phyloP scores from a whole-genome alignment of 2,888 invertebrate species.

The Andrena haemorrhoa region DNA sequence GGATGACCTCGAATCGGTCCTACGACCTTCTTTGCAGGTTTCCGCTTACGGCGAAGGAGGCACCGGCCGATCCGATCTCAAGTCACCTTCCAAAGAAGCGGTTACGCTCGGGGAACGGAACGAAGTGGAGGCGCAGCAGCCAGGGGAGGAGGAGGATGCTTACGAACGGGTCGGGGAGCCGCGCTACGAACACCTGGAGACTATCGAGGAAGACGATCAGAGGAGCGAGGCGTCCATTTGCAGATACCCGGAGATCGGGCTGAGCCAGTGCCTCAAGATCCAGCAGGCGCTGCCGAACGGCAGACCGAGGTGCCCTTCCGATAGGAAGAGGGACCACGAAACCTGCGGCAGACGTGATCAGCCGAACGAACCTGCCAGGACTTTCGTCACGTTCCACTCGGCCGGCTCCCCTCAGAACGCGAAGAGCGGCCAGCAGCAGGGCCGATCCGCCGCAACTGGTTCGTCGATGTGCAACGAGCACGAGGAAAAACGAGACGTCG shows the following conservation, averaged over 20 bases:
- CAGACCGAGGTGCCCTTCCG: conserved; percentile 45
- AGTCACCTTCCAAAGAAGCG: conserved; percentile 46
- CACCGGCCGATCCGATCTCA: conserved; percentile 48
- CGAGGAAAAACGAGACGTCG: conserved; percentile 26
- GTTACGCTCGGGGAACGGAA: conserved; percentile 27
- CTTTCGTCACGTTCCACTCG: conserved; percentile 73
- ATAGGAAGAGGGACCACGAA: conserved; percentile 44
- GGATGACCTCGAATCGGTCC: conserved; percentile 78
- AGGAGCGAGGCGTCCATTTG: conserved; percentile 63
- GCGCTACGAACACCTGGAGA: conserved; percentile 71
- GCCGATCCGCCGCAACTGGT: conserved; percentile 24
- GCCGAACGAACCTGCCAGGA: conserved; percentile 68
- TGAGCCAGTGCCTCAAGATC: conserved; percentile 68
- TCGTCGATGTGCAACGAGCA: conserved; percentile 34
- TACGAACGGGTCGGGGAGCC: conserved; percentile 62
- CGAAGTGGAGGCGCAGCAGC: conserved; percentile 1
- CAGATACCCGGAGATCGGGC: conserved; percentile 72
- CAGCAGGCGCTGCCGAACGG: conserved; percentile 65
- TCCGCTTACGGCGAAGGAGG: conserved; percentile 77
- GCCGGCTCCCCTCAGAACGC: conserved; percentile 33
- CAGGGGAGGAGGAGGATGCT: conserved; percentile 53
- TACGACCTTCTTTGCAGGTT: conserved; percentile 72
- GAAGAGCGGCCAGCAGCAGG: conserved; percentile 23
- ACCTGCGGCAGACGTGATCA: conserved; percentile 57
- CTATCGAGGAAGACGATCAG: conserved; percentile 69